Evolutionary conservation across 2,797 vertebrate species (phyloP).

Genomic region (Numenius phaeopus): DNA sequence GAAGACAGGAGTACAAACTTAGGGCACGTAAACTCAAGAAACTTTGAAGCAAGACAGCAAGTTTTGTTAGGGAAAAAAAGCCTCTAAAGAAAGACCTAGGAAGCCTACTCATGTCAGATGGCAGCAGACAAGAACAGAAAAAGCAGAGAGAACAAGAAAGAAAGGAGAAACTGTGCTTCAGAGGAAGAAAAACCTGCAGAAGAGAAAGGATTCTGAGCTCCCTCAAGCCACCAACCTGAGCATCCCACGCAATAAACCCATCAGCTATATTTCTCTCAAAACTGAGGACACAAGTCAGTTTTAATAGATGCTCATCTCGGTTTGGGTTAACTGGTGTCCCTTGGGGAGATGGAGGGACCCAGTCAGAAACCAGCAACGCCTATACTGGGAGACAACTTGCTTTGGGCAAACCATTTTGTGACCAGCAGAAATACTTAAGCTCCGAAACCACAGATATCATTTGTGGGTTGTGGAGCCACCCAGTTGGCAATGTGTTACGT

Average conservation of each 20-base stretch:
- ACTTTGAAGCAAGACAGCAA: background rate
- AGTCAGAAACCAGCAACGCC: background rate
- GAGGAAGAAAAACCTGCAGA: background rate
- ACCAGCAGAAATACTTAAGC: background rate
- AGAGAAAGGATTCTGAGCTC: background rate
- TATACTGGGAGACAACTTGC: background rate
- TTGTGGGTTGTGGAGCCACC: background rate
- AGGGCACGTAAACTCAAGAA: background rate
- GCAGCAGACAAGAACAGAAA: background rate
- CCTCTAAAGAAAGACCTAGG: background rate
- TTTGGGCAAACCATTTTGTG: background rate
- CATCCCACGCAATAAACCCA: background rate
- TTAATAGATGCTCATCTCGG: background rate
- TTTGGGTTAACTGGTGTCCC: background rate
- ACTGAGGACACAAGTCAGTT: background rate
- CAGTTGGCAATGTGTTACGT: background rate
- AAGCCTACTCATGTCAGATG: background rate
- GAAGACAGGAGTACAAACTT: background rate
- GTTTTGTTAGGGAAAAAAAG: background rate
- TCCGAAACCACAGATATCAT: too few relatives aligned
- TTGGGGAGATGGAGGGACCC: background rate
- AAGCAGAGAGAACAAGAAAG: background rate
- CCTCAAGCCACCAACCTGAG: background rate
- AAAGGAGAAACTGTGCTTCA: background rate
- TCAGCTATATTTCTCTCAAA: background rate